Conservation (phyloP, 2,888 invertebrate genomes). For the Ceratothoa steindachneri region DNA sequence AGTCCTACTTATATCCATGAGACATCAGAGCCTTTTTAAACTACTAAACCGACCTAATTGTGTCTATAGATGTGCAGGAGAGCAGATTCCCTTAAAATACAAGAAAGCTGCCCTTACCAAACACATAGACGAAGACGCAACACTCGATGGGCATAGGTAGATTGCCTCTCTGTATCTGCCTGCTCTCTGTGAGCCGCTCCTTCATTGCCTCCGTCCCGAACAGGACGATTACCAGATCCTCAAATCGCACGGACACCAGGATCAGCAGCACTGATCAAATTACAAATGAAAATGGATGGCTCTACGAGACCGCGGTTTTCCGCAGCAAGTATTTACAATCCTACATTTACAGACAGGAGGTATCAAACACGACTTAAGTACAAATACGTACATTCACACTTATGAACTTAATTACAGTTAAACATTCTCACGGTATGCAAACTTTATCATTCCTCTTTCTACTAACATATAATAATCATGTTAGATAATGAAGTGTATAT, state of each 20-base stretch:
- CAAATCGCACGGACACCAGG: conserved; percentile 64
- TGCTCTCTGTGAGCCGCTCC: conserved; percentile 61
- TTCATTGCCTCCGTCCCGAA: conserved; percentile 62
- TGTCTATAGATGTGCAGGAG: no score
- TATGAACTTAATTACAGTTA: no score
- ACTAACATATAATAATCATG: no score
- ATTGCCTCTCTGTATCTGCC: conserved; percentile 73
- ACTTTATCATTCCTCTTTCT: no score
- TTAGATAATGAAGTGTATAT: no score
- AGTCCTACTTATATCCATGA: no score
- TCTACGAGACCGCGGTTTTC: neutral
- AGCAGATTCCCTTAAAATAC: no score
- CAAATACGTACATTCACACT: neutral
- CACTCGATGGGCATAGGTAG: conserved; percentile 78
- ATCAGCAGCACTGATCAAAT: conserved; percentile 74
- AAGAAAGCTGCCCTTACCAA: no score
- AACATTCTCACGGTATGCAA: no score
- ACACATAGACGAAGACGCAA: conserved; percentile 75
- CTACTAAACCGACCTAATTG: no score
- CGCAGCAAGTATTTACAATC: neutral
- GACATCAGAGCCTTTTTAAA: no score
- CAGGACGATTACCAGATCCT: conserved; percentile 48
- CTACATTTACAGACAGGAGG: neutral
- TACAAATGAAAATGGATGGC: neutral
- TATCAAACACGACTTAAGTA: neutral